Conservation (phyloP, 2,797 vertebrate species). For the Liasis olivaceus region DNA sequence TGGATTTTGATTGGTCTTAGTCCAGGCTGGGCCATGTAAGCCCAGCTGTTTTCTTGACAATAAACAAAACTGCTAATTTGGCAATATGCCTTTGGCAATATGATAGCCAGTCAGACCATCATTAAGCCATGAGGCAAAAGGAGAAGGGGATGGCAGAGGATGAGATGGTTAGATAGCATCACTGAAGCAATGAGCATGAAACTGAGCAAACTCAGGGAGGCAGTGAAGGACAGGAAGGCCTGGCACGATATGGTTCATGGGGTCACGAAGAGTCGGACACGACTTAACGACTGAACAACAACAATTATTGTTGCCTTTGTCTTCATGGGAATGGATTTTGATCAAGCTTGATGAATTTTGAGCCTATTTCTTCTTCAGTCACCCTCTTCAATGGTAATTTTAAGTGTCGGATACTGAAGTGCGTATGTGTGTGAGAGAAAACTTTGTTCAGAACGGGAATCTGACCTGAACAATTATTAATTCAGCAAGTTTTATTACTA, state of each 20-base stretch:
- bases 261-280: too few species aligned
- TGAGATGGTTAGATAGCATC: too few species aligned
- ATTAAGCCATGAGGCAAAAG: neutral
- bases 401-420: neutral
- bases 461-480: neutral
- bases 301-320: neutral
- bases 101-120: neutral
- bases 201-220: too few species aligned
- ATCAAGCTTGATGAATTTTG: neutral
- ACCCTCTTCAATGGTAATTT: neutral
- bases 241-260: too few species aligned
- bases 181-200: too few species aligned
- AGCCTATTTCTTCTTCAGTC: neutral
- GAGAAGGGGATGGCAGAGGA: too few species aligned
- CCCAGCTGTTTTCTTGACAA: too few species aligned
- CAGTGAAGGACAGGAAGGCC: too few species aligned
- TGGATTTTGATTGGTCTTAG: too few species aligned
- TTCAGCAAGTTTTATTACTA: neutral
- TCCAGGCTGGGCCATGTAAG: too few species aligned
- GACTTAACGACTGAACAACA: too few species aligned
- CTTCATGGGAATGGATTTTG: neutral
- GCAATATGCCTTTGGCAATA: neutral
- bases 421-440: neutral
- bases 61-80: neutral
- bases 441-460: neutral